phyloP scores from a whole-genome alignment of 2,797 vertebrate genomes.

The Orestias chungarensis region DNA sequence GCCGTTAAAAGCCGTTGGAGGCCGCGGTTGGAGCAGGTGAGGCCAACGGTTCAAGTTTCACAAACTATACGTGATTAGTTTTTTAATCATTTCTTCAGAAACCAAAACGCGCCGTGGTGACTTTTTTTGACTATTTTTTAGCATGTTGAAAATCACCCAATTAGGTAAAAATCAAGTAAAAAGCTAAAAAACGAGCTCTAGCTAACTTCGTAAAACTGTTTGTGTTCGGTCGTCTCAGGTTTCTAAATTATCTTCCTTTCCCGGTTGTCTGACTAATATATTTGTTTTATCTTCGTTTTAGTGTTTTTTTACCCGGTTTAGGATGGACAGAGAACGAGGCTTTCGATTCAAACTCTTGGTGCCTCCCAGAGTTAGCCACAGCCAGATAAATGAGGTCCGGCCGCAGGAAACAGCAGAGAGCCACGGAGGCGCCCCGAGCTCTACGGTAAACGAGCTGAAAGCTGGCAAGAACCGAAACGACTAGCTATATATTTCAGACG shows the following conservation, averaged over 20 bases:
- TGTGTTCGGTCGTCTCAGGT: not conserved
- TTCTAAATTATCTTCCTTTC: too few relatives aligned
- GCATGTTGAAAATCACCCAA: too few relatives aligned
- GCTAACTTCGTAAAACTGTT: not conserved
- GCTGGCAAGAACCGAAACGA: too few relatives aligned
- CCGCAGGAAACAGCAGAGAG: slow-evolving; percentile 65
- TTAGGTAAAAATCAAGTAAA: not conserved
- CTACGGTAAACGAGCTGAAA: too few relatives aligned
- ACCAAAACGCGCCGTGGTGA: not conserved
- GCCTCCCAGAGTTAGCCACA: slow-evolving; percentile 64
- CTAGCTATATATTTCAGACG: too few relatives aligned
- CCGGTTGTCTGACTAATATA: not conserved
- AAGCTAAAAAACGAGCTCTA: not conserved
- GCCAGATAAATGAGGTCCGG: slow-evolving; percentile 68
- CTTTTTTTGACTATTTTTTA: not conserved
- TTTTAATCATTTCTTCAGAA: not conserved
- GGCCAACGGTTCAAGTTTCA: not conserved
- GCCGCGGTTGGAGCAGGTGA: not conserved
- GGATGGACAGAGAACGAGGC: slow-evolving; percentile 73
- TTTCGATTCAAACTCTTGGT: slow-evolving; percentile 81
- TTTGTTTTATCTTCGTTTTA: not conserved
- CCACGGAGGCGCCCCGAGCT: too few relatives aligned
- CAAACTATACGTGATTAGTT: not conserved
- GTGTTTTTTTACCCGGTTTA: slow-evolving; percentile 19
- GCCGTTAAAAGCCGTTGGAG: not conserved